phyloP scores from a whole-genome alignment of 2,888 invertebrate species.

The Drosophila flavopinicola region DNA sequence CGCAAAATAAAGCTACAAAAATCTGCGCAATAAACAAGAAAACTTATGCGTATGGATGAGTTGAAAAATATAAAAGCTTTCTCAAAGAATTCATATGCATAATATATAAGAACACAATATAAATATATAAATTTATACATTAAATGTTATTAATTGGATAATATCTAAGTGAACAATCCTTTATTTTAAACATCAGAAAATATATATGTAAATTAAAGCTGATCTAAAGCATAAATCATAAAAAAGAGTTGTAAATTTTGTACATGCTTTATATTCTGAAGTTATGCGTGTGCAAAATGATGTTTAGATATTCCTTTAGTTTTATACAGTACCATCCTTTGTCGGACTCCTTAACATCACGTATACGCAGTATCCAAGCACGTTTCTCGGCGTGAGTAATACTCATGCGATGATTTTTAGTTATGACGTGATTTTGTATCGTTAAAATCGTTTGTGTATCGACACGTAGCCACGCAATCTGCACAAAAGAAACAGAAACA shows the following conservation, averaged over 20 bases:
- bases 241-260: too few relatives aligned
- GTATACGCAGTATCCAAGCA: slow-evolving; percentile 92
- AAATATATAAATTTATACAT: too few relatives aligned
- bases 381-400: slow-evolving; percentile 91
- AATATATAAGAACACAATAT: too few relatives aligned
- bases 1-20: background rate
- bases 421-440: slow-evolving; percentile 94
- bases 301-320: background rate
- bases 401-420: slow-evolving; percentile 94
- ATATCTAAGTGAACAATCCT: too few relatives aligned
- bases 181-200: too few relatives aligned
- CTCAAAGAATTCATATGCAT: too few relatives aligned
- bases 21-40: background rate
- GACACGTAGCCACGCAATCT: slow-evolving; percentile 96
- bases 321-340: slow-evolving; percentile 87
- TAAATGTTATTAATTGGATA: too few relatives aligned
- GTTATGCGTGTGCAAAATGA: too few relatives aligned
- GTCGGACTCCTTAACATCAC: slow-evolving; percentile 91
- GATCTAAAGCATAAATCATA: too few relatives aligned
- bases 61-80: background rate
- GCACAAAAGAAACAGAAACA: slow-evolving; percentile 60
- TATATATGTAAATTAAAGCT: too few relatives aligned
- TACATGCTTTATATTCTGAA: background rate
- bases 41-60: background rate
- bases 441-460: slow-evolving; percentile 96